Evolutionary conservation across 1,140 invertebrate species (phyloP), one percentile per base, ranked within the genome.

Genomic region (Drosophila takahashii): DNA sequence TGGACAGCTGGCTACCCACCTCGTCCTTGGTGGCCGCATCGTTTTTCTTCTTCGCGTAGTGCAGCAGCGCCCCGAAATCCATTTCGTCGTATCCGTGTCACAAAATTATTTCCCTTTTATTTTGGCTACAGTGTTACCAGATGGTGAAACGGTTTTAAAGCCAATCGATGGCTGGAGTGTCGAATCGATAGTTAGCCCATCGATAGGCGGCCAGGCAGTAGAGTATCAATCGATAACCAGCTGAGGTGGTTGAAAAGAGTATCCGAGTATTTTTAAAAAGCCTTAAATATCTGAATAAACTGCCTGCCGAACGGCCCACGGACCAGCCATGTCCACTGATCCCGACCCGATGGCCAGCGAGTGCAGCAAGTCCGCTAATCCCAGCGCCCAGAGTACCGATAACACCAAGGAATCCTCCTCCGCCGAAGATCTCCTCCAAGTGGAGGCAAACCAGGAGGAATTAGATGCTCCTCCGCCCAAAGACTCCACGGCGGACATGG

Each of bases 11-110:
- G 11, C 2, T 7, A 59, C 90, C 91, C 81, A 94, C 94, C 86
- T 93, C 71, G 47, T 79, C 92, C 79, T 92, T 92, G 29, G 59
- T 81, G 54, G 56, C 76, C 65, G 80, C 72, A 48, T 93, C 93
- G 45, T 65, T 84, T 80, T 95, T 95, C 81, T 94, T 93, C 70
- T 95, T 94, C 3, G 95, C 95, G 37, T 93, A 93, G 71, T 93
- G 93, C 37, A 95, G 77, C 34, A 95, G 71, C 18, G 93, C 92
- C 34, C 94, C 93, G 76, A 95, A 95, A 93, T 95, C 94, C 95
- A 95, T 95, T 32, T 29, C 15, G 41, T 9, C 6, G 18, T 15
- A 44, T 44, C 41, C 16, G 41, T 18, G 15, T 44, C 15, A 8
- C 29, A 32, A 32, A 9, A 9, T 8, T 32, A 29, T 7, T 32